Percentiles rank a stretch among this genome's conserved stretches.
phyloP scores from a whole-genome alignment of 2,888 invertebrate species.

The Uropetala carovei region DNA sequence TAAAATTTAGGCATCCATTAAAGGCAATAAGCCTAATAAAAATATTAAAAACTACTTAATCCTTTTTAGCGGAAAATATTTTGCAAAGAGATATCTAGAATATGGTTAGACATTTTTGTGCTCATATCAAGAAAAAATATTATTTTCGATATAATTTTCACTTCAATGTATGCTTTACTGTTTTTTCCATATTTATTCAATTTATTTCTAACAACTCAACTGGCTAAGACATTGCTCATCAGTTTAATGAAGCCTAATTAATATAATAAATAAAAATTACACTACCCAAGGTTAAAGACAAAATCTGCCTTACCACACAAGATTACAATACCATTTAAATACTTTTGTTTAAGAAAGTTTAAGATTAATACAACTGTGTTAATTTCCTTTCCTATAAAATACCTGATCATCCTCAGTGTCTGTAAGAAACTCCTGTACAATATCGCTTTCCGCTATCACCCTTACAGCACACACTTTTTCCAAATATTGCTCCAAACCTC shows the following conservation, averaged over 20 bases:
- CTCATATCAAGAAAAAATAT: background rate
- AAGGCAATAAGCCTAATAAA: too few species aligned
- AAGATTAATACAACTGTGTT: background rate
- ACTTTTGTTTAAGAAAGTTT: background rate
- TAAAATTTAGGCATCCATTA: too few species aligned
- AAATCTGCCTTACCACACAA: background rate
- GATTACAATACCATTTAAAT: background rate
- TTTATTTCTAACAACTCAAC: too few species aligned
- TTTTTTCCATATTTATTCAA: too few species aligned
- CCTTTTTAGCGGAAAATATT: too few species aligned
- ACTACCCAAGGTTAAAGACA: too few species aligned
- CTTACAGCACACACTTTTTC: constrained; percentile 99
- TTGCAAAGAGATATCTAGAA: background rate
- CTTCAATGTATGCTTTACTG: too few species aligned
- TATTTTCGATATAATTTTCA: too few species aligned
- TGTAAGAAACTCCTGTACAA: constrained; percentile 97
- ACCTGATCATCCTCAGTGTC: constrained; percentile 88
- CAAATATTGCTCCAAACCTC: constrained; percentile 97
- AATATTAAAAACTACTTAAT: too few species aligned
- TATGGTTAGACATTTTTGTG: background rate
- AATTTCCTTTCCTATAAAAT: background rate
- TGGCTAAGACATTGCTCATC: too few species aligned
- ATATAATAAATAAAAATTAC: too few species aligned
- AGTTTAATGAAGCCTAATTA: too few species aligned
- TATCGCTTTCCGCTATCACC: constrained; percentile 97